Base-by-base conservation (phyloP, 2,113 vertebrate genomes). In the Thunnus thynnus region DNA sequence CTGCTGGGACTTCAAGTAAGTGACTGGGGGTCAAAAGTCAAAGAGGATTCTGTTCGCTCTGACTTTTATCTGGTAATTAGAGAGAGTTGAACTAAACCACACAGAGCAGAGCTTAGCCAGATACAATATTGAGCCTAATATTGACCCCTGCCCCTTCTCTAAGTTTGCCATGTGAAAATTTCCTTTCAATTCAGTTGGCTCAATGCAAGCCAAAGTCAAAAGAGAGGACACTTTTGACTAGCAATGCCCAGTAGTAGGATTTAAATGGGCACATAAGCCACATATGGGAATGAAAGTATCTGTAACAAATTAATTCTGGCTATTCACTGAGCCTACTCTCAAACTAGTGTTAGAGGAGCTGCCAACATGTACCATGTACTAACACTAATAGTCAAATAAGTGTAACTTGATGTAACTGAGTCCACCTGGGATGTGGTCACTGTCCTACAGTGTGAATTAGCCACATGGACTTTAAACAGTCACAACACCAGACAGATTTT, bases 31-130 rank as follows among this genome's bases (percentile, higher is more conserved):
- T 81, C 48, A 85, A 68, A 82, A 54, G 78, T 71, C 70, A 83
- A 51, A 78, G 20, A 67, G 52, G 51, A 80, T 17, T 20, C 68
- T 60, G 51, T 58, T 73, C 27, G 27, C 27, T 30, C 27, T 56
- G 72, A 56, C 58, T 84, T 78, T 80, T 14, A 58, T 69, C 41
- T 50, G 17, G 62, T 86, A 74, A 85, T 89, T 83, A 75, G 60
- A 46, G 13, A 36, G 16, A 72, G 62, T 27, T 54, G n/a, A 86
- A 77, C 32, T 36, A 36, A 73, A 65, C 30, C 18, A 16, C 30
- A 41, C 20, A 46, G 46, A 27, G 55, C 8, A 51, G 48, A 61
- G 62, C 47, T 56, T 32, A 68, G 47, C 64, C 30, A 8, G 41
- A 65, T 78, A 80, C 72, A 85, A 60, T 55, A 13, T 16, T 5